These are phyloP conservation scores for Centropristis striata DNA, from an alignment of 2,113 vertebrate species.

Conservation along the genomic window DNA sequence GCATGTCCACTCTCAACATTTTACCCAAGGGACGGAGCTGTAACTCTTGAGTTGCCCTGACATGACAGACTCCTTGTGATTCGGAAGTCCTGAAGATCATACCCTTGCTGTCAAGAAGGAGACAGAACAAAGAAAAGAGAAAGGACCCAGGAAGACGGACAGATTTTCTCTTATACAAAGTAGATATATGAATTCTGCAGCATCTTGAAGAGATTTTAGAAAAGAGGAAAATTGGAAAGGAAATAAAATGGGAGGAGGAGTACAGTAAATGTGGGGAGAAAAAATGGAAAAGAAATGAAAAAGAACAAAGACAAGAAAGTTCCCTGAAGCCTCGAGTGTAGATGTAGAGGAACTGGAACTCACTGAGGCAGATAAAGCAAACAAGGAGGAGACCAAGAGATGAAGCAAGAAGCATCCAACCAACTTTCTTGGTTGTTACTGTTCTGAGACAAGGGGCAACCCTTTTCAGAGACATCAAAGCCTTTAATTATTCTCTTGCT, in stretches of 20 bases:
- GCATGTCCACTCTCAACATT: constrained; percentile 37
- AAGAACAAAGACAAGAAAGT: not conserved
- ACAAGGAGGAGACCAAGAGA: constrained; percentile 7
- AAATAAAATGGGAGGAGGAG: not conserved
- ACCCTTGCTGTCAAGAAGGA: constrained; percentile 28
- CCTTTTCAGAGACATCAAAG: constrained; percentile 44
- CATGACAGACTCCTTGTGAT: constrained; percentile 49
- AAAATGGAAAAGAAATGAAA: not conserved
- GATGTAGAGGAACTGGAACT: not conserved
- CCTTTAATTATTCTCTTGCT: constrained; percentile 40
- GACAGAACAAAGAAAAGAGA: not conserved
- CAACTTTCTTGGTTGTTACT: constrained; percentile 3
- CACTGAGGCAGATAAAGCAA: not conserved
- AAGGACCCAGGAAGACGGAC: not conserved
- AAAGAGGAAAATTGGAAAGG: not conserved
- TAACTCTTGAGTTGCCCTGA: constrained; percentile 42
- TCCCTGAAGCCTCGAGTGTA: not conserved
- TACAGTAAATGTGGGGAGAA: not conserved
- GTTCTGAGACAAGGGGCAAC: not conserved
- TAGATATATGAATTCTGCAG: not conserved
- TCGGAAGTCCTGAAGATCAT: constrained; percentile 47
- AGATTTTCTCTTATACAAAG: constrained; percentile 19
- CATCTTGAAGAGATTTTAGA: constrained; percentile 15
- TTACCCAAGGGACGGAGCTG: constrained; percentile 45
- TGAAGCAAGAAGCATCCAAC: constrained; percentile 1